These are phyloP conservation scores for Leptodirus hochenwartii DNA, from an alignment of 2,888 invertebrate genomes.

Conservation along the genomic window DNA sequence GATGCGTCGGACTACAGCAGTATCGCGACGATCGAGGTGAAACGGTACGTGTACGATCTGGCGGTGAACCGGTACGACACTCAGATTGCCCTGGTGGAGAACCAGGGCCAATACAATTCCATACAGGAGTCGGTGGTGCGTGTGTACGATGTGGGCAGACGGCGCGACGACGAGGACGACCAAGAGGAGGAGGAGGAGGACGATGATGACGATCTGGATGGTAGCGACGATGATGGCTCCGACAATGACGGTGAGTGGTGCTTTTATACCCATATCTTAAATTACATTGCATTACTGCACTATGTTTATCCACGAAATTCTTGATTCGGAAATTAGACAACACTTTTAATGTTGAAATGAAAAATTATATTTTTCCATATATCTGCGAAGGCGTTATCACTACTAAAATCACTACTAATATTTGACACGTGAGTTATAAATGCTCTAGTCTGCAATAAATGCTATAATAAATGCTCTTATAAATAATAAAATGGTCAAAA, in stretches of 20 bases:
- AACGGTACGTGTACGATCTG: slow-evolving; percentile 73
- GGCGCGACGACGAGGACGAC: slow-evolving; percentile 65
- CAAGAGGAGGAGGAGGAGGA: slow-evolving; percentile 13
- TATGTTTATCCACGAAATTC: no score
- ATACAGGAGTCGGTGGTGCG: slow-evolving; percentile 80
- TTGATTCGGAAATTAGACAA: no score
- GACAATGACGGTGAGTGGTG: slow-evolving; percentile 8
- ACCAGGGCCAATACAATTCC: slow-evolving; percentile 57
- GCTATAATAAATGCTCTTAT: no score
- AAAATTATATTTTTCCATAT: no score
- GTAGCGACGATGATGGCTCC: slow-evolving; percentile 9
- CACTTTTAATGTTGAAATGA: no score
- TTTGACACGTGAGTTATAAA: no score
- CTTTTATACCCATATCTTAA: no score
- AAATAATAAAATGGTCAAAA: no score
- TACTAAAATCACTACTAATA: no score
- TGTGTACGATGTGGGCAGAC: slow-evolving; percentile 81
- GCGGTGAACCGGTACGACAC: slow-evolving; percentile 69
- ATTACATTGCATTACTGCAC: no score
- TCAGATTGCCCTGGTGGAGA: slow-evolving; percentile 82
- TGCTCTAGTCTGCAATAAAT: no score
- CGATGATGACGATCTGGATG: slow-evolving; percentile 11
- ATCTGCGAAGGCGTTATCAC: no score
- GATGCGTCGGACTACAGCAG: slow-evolving; percentile 89
- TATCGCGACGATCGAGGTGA: slow-evolving; percentile 89